phyloP scores from a whole-genome alignment of 1,140 invertebrate species.

The Drosophila lacteicornis region DNA sequence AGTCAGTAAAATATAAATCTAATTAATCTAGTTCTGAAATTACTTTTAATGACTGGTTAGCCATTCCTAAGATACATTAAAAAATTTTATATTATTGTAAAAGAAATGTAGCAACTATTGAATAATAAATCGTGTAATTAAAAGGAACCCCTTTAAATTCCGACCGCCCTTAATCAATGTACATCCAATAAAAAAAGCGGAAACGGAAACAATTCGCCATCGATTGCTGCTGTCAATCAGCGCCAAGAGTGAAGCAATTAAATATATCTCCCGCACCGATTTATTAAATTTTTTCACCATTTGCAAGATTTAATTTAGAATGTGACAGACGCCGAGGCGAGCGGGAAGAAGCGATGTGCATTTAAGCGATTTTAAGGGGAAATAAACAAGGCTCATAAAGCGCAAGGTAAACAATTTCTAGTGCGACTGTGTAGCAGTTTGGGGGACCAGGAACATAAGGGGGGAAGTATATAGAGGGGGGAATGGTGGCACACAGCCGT shows the following conservation, averaged over 20 bases:
- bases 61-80: too few species aligned
- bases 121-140: background rate
- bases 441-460: conserved; percentile 2
- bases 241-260: conserved; percentile 35
- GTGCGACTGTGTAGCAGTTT: conserved; percentile 27
- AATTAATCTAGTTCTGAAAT: too few species aligned
- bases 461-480: background rate
- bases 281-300: conserved; percentile 17
- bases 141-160: background rate
- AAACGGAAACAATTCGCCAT: conserved; percentile 32
- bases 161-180: background rate
- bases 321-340: conserved; percentile 21
- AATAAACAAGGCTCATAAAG: conserved; percentile 72
- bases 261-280: conserved; percentile 11
- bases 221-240: conserved; percentile 38
- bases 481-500: conserved; percentile 20
- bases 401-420: conserved; percentile 73
- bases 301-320: conserved; percentile 41
- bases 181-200: background rate
- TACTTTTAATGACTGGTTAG: too few species aligned
- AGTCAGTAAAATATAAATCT: too few species aligned
- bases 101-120: too few species aligned
- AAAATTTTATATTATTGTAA: too few species aligned
- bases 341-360: conserved; percentile 21
- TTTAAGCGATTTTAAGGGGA: conserved; percentile 64